Conservation (phyloP, 2,888 invertebrate species). For the Aromia moschata region DNA sequence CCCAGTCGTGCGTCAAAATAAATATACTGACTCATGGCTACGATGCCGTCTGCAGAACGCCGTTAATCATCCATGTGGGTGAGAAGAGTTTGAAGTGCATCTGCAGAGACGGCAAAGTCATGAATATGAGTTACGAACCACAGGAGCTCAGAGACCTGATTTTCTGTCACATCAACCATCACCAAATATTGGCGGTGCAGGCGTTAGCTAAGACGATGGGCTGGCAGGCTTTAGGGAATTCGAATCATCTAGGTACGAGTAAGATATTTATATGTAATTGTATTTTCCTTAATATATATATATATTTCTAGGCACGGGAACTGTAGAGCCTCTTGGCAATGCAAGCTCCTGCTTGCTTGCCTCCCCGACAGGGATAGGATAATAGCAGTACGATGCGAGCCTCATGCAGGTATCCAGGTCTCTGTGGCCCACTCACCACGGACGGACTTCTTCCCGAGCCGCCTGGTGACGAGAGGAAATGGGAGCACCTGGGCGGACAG, state of each 20-base stretch:
- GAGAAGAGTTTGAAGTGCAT: constrained; percentile 93
- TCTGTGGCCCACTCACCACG: constrained; percentile 89
- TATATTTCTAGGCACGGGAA: constrained; percentile 68
- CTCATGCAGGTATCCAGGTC: constrained; percentile 87
- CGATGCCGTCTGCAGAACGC: constrained; percentile 83
- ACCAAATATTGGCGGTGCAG: constrained; percentile 92
- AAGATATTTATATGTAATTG: background rate
- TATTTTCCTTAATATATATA: no score
- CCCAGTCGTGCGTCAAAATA: constrained; percentile 93
- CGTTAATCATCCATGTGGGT: constrained; percentile 92
- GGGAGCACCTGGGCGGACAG: constrained; percentile 93
- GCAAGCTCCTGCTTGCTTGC: constrained; percentile 91
- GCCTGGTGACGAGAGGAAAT: constrained; percentile 88
- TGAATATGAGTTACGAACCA: constrained; percentile 92
- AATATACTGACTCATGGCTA: constrained; percentile 91
- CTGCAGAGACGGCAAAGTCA: constrained; percentile 90
- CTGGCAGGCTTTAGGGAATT: constrained; percentile 92
- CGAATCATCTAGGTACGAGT: constrained; percentile 74
- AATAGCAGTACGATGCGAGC: constrained; percentile 91
- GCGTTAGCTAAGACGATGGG: constrained; percentile 94
- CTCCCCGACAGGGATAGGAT: constrained; percentile 88
- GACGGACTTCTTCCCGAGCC: constrained; percentile 87
- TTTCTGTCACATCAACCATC: constrained; percentile 94
- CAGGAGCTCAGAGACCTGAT: constrained; percentile 92
- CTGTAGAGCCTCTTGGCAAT: constrained; percentile 91